phyloP scores from a whole-genome alignment of 1,140 invertebrate species.

The Ceratoteleas bidentatus region DNA sequence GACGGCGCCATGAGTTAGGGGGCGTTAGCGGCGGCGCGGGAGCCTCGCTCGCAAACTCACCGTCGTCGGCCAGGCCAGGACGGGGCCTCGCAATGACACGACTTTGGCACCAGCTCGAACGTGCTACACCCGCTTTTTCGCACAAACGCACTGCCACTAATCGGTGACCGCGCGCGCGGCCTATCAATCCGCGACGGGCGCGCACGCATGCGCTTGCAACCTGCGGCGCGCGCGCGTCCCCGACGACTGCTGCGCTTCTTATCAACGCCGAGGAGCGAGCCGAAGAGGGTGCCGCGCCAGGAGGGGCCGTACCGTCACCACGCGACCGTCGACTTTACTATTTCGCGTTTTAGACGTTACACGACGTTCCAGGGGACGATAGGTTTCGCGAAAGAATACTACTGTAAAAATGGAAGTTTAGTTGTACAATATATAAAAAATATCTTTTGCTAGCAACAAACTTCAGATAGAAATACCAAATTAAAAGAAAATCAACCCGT shows the following conservation, averaged over 20 bases:
- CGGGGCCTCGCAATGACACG: constrained; percentile 31
- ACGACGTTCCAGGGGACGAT: no score
- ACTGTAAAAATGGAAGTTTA: no score
- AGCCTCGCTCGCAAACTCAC: constrained; percentile 24
- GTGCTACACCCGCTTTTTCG: constrained; percentile 55
- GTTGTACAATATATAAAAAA: no score
- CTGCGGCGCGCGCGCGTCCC: constrained; percentile 67
- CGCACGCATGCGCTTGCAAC: constrained; percentile 68
- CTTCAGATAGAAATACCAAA: no score
- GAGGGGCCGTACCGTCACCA: constrained; percentile 1
- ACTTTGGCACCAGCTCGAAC: constrained; percentile 24
- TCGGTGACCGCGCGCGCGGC: constrained; percentile 64
- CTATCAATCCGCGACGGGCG: constrained; percentile 40
- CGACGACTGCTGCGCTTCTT: constrained; percentile 65
- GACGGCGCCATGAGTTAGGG: no score
- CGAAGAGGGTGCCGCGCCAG: background rate
- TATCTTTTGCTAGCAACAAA: no score
- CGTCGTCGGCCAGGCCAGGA: constrained; percentile 25
- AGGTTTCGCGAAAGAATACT: no score
- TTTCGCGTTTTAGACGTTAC: no score
- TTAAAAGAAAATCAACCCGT: no score
- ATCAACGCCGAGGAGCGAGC: constrained; percentile 56
- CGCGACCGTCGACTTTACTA: background rate
- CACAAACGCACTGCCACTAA: constrained; percentile 59
- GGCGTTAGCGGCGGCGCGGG: no score